These are phyloP conservation scores for Perca flavescens DNA, from an alignment of 2,113 vertebrate genomes.

Conservation along the genomic window DNA sequence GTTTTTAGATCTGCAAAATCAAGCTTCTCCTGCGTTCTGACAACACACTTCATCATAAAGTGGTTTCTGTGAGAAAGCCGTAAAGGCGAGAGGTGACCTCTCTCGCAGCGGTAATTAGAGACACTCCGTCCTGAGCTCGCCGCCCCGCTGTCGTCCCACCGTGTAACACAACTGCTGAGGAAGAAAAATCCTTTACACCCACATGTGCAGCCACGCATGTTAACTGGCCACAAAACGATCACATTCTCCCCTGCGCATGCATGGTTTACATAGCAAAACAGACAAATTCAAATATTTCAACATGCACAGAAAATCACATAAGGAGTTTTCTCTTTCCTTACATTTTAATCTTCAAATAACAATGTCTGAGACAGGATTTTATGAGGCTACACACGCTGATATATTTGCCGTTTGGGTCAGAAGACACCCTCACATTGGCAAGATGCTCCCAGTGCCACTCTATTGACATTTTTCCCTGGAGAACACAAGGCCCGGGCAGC, in stretches of 20 bases:
- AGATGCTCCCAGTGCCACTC: conserved; percentile 70
- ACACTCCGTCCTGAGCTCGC: conserved; percentile 18
- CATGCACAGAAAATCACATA: neutral
- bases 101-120: conserved; percentile 62
- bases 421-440: conserved; percentile 62
- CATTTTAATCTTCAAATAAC: conserved; percentile 12
- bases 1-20: neutral
- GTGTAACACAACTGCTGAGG: neutral
- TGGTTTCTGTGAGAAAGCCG: conserved; percentile 26
- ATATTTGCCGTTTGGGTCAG: conserved; percentile 37
- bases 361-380: conserved; percentile 1
- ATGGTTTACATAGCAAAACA: conserved; percentile 15
- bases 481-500: conserved; percentile 79
- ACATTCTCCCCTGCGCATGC: neutral
- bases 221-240: neutral
- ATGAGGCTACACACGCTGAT: conserved; percentile 6
- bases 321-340: neutral
- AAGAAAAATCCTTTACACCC: neutral
- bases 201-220: conserved; percentile 5
- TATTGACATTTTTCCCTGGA: conserved; percentile 84
- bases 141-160: neutral
- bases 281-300: neutral
- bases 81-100: conserved; percentile 39
- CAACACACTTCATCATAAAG: conserved; percentile 7
- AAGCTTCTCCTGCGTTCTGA: neutral